Evolutionary conservation across 2,113 vertebrate species (phyloP).

Genomic region (Myotis brandtii): DNA sequence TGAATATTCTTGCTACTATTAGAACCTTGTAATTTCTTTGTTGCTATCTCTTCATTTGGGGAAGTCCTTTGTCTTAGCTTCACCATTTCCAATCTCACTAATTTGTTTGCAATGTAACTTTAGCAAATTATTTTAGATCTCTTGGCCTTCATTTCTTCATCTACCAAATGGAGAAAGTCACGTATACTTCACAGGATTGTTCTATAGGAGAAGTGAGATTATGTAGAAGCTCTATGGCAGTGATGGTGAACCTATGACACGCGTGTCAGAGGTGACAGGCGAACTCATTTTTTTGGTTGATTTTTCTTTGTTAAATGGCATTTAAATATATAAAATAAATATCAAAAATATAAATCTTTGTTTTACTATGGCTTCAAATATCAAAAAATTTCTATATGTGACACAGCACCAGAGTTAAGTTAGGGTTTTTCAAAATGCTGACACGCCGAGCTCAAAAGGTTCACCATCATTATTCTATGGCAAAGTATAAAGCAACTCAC

Average conservation of each 20-base stretch:
- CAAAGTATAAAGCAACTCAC: not conserved
- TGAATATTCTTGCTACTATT: not conserved
- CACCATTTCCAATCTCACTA: not conserved
- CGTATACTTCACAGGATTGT: not conserved
- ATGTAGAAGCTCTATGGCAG: not conserved
- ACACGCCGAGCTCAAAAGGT: no score
- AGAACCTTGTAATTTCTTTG: conserved; percentile 34
- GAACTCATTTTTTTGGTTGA: no score
- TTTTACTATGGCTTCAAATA: no score
- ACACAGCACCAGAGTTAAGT: no score
- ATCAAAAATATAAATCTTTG: no score
- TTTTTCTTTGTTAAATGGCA: no score
- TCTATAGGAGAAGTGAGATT: not conserved
- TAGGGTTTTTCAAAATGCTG: no score
- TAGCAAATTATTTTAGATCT: conserved; percentile 24
- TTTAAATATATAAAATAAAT: no score
- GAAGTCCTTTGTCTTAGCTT: not conserved
- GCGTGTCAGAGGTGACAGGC: no score
- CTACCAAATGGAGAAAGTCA: not conserved
- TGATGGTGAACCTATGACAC: no score
- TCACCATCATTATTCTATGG: not conserved
- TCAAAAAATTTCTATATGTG: no score
- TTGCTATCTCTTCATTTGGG: not conserved
- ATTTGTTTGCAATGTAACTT: conserved; percentile 30
- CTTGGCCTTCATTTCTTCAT: conserved; percentile 16